Conservation (phyloP, 2,797 vertebrate genomes). For the Sparus aurata region DNA sequence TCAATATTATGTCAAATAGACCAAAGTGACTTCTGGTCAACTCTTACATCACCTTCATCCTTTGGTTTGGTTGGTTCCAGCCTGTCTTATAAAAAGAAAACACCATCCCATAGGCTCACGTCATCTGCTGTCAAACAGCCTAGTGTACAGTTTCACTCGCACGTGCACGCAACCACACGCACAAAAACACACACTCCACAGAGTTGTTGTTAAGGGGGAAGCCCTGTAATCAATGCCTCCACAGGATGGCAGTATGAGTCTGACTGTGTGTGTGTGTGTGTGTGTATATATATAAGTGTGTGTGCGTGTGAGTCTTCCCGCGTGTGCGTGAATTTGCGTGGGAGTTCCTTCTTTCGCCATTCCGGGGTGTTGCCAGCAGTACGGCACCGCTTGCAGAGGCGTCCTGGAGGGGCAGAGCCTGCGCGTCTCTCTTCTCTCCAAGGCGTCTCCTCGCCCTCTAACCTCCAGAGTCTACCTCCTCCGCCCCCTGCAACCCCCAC, state of each 20-base stretch:
- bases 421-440: slow-evolving; percentile 57
- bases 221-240: slow-evolving; percentile 80
- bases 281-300: not conserved
- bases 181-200: slow-evolving; percentile 27
- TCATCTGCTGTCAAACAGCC: slow-evolving; percentile 44
- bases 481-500: not conserved
- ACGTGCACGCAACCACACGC: slow-evolving; percentile 31
- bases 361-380: slow-evolving; percentile 85
- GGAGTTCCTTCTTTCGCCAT: slow-evolving; percentile 88
- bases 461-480: slow-evolving; percentile 44
- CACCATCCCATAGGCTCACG: slow-evolving; percentile 15
- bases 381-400: slow-evolving; percentile 62
- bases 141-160: slow-evolving; percentile 34
- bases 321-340: slow-evolving; percentile 78
- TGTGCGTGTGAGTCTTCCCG: slow-evolving; percentile 15
- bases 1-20: not conserved
- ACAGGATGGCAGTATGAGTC: slow-evolving; percentile 87
- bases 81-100: not conserved
- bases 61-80: not conserved
- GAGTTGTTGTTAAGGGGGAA: slow-evolving; percentile 58
- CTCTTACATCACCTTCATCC: not conserved
- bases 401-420: slow-evolving; percentile 72
- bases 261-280: slow-evolving; percentile 23
- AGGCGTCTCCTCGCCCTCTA: slow-evolving; percentile 62
- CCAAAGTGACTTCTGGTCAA: not conserved